phyloP scores from a whole-genome alignment of 2,797 vertebrate genomes.

The Melanotaenia nigrans region DNA sequence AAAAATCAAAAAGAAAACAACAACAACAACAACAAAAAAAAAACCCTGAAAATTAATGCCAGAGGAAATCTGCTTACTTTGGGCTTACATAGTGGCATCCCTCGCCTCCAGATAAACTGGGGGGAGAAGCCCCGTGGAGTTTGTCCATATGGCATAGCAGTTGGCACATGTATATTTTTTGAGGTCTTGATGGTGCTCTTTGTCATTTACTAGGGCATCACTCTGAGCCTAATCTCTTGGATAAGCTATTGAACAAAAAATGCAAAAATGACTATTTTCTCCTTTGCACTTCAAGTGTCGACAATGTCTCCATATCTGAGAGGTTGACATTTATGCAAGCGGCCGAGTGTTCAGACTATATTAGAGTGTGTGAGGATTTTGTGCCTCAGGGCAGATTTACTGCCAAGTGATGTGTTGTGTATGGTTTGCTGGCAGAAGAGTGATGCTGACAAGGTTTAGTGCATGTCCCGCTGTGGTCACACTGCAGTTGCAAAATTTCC shows the following conservation, averaged over 20 bases:
- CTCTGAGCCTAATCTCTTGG: slow-evolving; percentile 49
- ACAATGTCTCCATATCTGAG: slow-evolving; percentile 46
- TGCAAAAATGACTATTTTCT: slow-evolving; percentile 22
- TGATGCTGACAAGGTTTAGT: slow-evolving; percentile 52
- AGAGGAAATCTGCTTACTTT: slow-evolving; percentile 75
- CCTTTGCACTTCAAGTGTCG: slow-evolving; percentile 10
- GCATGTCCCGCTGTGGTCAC: slow-evolving; percentile 38
- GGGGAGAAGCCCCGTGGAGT: slow-evolving; percentile 61
- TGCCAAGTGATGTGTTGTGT: slow-evolving; percentile 44
- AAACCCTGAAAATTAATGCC: slow-evolving; percentile 45
- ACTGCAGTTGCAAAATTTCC: slow-evolving; percentile 29
- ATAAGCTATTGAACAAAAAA: slow-evolving; percentile 14
- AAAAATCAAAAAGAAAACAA: slow-evolving; percentile 5
- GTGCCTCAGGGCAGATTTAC: slow-evolving; percentile 43
- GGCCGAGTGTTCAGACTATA: slow-evolving; percentile 39
- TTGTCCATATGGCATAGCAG: slow-evolving; percentile 81
- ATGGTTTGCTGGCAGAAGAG: slow-evolving; percentile 37
- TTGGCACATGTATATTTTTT: slow-evolving; percentile 73
- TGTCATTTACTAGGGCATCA: slow-evolving; percentile 57
- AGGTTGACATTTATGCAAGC: slow-evolving; percentile 44
- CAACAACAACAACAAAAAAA: slow-evolving; percentile 23
- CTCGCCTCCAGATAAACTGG: slow-evolving; percentile 44
- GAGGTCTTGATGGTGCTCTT: slow-evolving; percentile 50
- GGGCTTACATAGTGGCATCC: slow-evolving; percentile 52
- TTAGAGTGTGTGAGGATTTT: slow-evolving; percentile 28